Percentiles rank a stretch among this genome's conserved stretches.
Conservation (phyloP, 2,888 invertebrate genomes). For the Andrena marginata region DNA sequence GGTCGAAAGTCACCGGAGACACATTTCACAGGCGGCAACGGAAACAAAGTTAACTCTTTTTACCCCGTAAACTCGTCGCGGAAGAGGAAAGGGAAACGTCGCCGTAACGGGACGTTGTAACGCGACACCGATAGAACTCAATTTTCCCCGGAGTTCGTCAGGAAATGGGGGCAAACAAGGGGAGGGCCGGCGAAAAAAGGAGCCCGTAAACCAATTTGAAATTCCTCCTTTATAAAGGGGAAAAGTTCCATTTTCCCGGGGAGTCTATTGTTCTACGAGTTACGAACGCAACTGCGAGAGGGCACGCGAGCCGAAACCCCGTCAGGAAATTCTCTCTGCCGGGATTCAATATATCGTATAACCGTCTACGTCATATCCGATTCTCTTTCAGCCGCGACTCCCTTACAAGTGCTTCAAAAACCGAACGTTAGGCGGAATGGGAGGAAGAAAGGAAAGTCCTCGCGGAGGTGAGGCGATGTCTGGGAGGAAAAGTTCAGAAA, state of each 20-base stretch:
- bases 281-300: slow-evolving; percentile 49
- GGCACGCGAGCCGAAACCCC: slow-evolving; percentile 52
- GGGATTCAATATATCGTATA: slow-evolving; percentile 68
- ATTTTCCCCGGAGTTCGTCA: slow-evolving; percentile 14
- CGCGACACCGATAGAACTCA: slow-evolving; percentile 43
- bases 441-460: slow-evolving; percentile 6
- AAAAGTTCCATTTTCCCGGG: slow-evolving; percentile 37
- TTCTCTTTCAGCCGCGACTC: slow-evolving; percentile 57
- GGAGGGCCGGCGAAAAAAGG: slow-evolving; percentile 2
- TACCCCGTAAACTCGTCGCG: slow-evolving; percentile 10
- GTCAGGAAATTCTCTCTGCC: slow-evolving; percentile 65
- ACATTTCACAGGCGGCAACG: background rate
- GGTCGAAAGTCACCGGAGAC: background rate
- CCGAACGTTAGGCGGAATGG: slow-evolving; percentile 1
- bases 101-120: slow-evolving; percentile 31
- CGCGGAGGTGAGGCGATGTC: slow-evolving; percentile 11
- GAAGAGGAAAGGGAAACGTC: slow-evolving; percentile 21
- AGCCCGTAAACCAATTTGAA: slow-evolving; percentile 53
- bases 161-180: slow-evolving; percentile 42
- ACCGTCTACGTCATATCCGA: slow-evolving; percentile 68
- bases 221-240: slow-evolving; percentile 43
- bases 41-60: slow-evolving; percentile 20
- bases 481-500: slow-evolving; percentile 41
- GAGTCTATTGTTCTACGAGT: slow-evolving; percentile 51
- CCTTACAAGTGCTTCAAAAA: slow-evolving; percentile 35